Evolutionary conservation across 2,113 vertebrate species (phyloP).

Genomic region (Vanacampus margaritifer): DNA sequence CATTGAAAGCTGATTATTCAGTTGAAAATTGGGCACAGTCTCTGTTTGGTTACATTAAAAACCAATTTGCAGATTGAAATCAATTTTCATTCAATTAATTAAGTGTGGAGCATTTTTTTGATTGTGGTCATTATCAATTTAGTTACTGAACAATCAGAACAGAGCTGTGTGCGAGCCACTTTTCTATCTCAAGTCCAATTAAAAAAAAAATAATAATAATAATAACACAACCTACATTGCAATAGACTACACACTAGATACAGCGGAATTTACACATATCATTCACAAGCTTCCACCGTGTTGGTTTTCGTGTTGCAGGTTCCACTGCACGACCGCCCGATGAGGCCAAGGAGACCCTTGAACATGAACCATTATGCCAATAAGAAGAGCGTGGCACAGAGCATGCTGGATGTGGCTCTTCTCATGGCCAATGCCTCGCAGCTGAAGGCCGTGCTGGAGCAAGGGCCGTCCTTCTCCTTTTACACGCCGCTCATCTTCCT

Average conservation of each 20-base stretch:
- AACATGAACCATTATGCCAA: constrained; percentile 96
- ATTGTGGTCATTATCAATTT: no score
- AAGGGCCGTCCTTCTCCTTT: constrained; percentile 80
- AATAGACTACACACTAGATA: no score
- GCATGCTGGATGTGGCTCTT: constrained; percentile 95
- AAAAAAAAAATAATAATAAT: no score
- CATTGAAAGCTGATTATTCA: not conserved
- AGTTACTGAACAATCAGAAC: no score
- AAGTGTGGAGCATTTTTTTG: no score
- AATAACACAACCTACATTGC: not conserved
- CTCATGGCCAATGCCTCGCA: constrained; percentile 98
- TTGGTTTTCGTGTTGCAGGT: constrained; percentile 44
- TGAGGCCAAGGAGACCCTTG: constrained; percentile 61
- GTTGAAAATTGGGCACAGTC: not conserved
- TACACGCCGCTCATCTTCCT: constrained; percentile 82
- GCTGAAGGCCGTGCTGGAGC: constrained; percentile 89
- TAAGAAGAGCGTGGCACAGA: constrained; percentile 94
- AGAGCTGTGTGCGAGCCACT: no score
- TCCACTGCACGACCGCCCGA: not conserved
- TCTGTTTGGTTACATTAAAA: no score
- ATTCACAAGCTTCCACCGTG: not conserved
- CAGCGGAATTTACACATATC: no score
- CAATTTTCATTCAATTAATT: no score
- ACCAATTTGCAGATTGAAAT: no score
- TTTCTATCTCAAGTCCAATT: not conserved